Base-by-base conservation (phyloP, 2,797 vertebrate species). In the Pseudomugil tenellus region DNA sequence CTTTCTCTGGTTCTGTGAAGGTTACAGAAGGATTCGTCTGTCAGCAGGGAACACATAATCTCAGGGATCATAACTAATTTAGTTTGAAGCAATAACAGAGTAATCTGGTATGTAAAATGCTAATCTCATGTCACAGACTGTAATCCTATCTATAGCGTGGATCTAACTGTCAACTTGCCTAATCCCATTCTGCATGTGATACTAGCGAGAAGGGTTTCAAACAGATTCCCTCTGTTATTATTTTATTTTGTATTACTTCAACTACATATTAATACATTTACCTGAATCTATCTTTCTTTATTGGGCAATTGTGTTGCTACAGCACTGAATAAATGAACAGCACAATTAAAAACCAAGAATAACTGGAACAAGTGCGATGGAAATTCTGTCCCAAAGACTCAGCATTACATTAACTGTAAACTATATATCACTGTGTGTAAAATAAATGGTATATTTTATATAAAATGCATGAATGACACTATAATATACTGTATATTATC, bases 121-220 rank as follows among this genome's bases (percentile, higher is more conserved):
- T 89, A 91, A 89, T 89, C 89, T 84, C 79, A 86, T 90, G 70
- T 84, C 83, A 80, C 72, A 79, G 70, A 72, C 73, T 80, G 83
- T 85, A 91, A 92, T 92, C 83, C 89, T 84, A 84, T 87, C 74
- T 76, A 63, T 29, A 63, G 58, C 77, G 83, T 76, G 87, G 89
- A 91, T 91, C 89, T 82, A 82, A 91, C 85, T 87, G 88, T 91
- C 84, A 90, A 86, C 81, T 75, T 75, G 70, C 76, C 74, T 87
- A 92, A 92, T 91, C 90, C 87, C 84, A 78, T 89, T 87, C 84
- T 79, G 77, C 43, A 43, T 86, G 80, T 48, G 74, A 90, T 89
- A 82, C 91, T 86, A 57, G 70, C 63, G 57, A 66, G 53, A 51
- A 79, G 72, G 70, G 68, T 78, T 82, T 72, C 32, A 64, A 26